Percentiles rank a stretch among this genome's conserved stretches.
These are phyloP conservation scores for Meda fulgida DNA, from an alignment of 2,797 vertebrate species.

Conservation along the genomic window DNA sequence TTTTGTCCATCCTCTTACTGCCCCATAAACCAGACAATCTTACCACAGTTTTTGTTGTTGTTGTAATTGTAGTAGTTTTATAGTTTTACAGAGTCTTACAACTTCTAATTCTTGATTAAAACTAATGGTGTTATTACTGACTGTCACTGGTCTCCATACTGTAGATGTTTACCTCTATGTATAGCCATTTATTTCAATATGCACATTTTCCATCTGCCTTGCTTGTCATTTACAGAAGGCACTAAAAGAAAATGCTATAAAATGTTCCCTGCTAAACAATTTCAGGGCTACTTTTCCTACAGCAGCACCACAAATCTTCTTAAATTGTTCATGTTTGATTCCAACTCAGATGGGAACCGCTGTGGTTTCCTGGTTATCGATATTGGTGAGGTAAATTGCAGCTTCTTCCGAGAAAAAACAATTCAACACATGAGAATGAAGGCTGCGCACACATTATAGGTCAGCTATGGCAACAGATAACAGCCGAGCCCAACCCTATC, in stretches of 20 bases:
- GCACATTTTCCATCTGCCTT: background rate
- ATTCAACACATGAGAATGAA: conserved; percentile 28
- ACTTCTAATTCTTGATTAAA: background rate
- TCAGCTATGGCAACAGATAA: conserved; percentile 32
- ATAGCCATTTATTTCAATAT: background rate
- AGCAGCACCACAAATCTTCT: background rate
- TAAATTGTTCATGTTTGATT: conserved; percentile 27
- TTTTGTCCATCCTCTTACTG: too few relatives aligned
- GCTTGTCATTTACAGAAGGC: background rate
- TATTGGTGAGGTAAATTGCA: conserved; percentile 39
- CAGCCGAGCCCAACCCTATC: conserved; percentile 46
- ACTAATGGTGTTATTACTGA: background rate
- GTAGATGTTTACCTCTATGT: background rate
- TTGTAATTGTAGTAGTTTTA: too few relatives aligned
- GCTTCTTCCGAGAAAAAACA: conserved; percentile 27
- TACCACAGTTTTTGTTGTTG: too few relatives aligned
- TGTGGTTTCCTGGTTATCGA: conserved; percentile 49
- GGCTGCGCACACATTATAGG: background rate
- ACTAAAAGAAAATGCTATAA: background rate
- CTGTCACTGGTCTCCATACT: background rate
- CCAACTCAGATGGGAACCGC: conserved; percentile 21
- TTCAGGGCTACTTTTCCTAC: background rate
- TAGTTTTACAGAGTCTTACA: too few relatives aligned
- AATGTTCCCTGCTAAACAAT: background rate
- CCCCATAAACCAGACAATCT: too few relatives aligned